phyloP scores from a whole-genome alignment of 2,113 vertebrate genomes.

The Rhabdomys dilectus region DNA sequence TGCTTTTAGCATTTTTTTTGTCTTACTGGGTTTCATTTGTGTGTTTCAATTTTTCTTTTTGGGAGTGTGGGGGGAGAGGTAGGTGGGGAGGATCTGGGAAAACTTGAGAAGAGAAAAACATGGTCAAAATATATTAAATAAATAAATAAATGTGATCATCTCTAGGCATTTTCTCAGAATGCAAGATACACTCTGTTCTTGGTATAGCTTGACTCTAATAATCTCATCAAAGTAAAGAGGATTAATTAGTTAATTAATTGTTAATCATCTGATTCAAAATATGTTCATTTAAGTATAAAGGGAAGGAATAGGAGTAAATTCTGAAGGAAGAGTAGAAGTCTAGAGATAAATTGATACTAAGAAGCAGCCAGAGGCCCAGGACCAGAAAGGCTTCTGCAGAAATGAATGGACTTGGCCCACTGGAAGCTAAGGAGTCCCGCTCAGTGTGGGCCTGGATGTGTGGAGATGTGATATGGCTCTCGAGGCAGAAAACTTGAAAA shows the following conservation, averaged over 20 bases:
- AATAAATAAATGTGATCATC: neutral
- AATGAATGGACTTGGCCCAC: neutral
- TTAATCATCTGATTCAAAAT: conserved; percentile 36
- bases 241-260: neutral
- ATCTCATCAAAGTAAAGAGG: conserved; percentile 15
- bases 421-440: neutral
- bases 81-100: neutral
- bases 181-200: neutral
- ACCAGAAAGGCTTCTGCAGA: neutral
- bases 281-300: neutral
- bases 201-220: conserved; percentile 18
- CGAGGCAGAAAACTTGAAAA: conserved; percentile 13
- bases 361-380: neutral
- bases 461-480: neutral
- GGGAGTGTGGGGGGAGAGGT: too few relatives aligned
- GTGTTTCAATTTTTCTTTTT: neutral
- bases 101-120: neutral
- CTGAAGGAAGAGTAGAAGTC: neutral
- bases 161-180: neutral
- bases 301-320: neutral
- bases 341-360: neutral
- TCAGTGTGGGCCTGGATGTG: neutral
- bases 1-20: neutral
- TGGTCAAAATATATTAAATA: neutral
- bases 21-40: neutral